These are phyloP conservation scores for Pelagia noctiluca DNA, from an alignment of 30 jellyfish, hydroid and myxozoan genomes.

Conservation along the genomic window DNA sequence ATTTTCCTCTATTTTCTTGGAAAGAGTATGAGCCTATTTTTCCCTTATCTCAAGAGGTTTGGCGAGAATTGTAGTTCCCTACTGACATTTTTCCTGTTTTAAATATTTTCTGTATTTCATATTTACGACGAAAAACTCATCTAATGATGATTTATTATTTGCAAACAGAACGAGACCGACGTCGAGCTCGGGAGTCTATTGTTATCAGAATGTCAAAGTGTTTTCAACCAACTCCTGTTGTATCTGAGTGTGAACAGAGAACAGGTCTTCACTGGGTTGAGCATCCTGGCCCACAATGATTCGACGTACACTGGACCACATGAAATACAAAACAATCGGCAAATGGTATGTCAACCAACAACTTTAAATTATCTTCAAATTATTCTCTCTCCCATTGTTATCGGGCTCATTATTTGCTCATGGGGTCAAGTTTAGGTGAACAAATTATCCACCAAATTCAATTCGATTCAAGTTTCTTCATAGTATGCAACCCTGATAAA, in stretches of 20 bases:
- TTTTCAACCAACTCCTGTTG: conserved; percentile 77
- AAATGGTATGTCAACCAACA: conserved; percentile 65
- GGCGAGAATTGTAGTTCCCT: too few species aligned
- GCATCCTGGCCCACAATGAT: conserved; percentile 84
- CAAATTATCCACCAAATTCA: too few species aligned
- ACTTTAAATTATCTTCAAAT: neutral
- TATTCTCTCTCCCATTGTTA: neutral
- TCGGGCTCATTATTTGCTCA: too few species aligned
- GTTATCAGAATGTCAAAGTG: conserved; percentile 83
- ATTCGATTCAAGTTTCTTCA: too few species aligned
- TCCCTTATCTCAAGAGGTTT: too few species aligned
- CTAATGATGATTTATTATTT: conserved; percentile 1
- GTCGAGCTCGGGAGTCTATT: conserved; percentile 85
- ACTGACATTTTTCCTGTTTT: too few species aligned
- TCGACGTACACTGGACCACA: conserved; percentile 76
- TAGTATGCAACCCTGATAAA: too few species aligned
- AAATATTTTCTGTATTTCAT: too few species aligned
- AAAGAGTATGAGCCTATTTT: too few species aligned
- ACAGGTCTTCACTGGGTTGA: conserved; percentile 82
- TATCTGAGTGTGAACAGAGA: conserved; percentile 83
- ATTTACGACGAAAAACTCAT: too few species aligned
- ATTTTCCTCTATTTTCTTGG: too few species aligned
- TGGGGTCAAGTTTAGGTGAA: too few species aligned
- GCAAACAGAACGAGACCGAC: conserved; percentile 84
- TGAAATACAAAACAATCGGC: conserved; percentile 70